A percentile compares a stretch with the other conserved stretches of the same genome.
Evolutionary conservation across 2,797 vertebrate species (phyloP).

Genomic region (Tokudaia muenninki): DNA sequence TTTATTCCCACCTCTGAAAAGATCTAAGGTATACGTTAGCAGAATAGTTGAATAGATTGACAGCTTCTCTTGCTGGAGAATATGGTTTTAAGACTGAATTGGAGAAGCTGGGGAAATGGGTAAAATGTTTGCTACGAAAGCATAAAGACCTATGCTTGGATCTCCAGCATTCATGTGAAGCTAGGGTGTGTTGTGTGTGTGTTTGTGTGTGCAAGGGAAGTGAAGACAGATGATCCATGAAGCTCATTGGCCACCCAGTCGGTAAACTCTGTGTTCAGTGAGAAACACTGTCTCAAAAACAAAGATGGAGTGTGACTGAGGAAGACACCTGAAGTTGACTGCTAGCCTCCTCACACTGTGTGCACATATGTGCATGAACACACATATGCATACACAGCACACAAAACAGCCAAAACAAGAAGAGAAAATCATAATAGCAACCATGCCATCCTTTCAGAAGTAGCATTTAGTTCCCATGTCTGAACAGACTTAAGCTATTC

Average conservation of each 20-base stretch:
- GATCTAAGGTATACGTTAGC: not conserved
- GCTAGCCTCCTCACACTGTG: too few relatives aligned
- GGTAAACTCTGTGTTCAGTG: not conserved
- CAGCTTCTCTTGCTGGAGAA: slow-evolving; percentile 22
- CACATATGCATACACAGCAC: not conserved
- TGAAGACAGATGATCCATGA: not conserved
- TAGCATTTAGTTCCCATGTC: slow-evolving; percentile 40
- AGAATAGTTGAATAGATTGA: not conserved
- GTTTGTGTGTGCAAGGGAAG: too few relatives aligned
- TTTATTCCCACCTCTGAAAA: not conserved
- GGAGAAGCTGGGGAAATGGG: too few relatives aligned
- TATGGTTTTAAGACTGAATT: slow-evolving; percentile 20
- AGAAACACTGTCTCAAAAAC: not conserved
- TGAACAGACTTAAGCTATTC: not conserved
- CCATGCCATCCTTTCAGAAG: slow-evolving; percentile 22
- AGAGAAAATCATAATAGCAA: not conserved
- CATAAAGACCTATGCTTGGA: not conserved
- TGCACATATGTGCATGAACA: too few relatives aligned
- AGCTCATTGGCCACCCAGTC: not conserved
- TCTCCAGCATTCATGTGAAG: not conserved
- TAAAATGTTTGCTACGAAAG: not conserved
- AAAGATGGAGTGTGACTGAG: not conserved
- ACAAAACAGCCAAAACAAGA: not conserved
- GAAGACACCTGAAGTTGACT: not conserved
- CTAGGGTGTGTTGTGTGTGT: not conserved